Evolutionary conservation across 2,797 vertebrate genomes (phyloP).

Genomic region (Cyclura pinguis): DNA sequence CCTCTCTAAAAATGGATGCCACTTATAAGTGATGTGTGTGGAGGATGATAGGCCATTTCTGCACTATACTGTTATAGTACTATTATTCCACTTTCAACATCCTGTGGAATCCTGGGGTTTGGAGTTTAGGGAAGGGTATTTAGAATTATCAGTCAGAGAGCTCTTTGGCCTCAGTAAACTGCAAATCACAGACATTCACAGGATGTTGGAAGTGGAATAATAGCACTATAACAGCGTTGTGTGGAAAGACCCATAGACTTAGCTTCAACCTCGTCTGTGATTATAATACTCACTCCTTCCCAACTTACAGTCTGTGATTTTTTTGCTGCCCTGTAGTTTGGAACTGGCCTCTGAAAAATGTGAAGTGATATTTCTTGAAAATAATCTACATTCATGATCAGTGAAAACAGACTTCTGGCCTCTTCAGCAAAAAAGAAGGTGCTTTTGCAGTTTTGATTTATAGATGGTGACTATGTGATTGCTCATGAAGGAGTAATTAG

Average conservation of each 20-base stretch:
- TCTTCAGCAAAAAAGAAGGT: neutral
- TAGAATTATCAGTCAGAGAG: too few relatives aligned
- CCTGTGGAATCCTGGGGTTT: too few relatives aligned
- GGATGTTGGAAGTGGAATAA: too few relatives aligned
- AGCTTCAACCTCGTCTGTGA: neutral
- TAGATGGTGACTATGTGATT: neutral
- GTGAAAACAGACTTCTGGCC: neutral
- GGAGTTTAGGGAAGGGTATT: too few relatives aligned
- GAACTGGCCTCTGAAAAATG: neutral
- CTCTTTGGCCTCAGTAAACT: too few relatives aligned
- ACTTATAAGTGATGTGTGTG: neutral
- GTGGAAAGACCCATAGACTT: neutral
- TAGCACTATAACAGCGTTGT: too few relatives aligned
- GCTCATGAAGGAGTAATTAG: slow-evolving; percentile 3
- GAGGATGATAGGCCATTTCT: neutral
- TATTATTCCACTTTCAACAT: too few relatives aligned
- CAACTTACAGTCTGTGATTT: neutral
- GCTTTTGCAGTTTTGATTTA: neutral
- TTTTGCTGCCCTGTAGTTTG: neutral
- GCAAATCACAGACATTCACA: too few relatives aligned
- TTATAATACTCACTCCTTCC: neutral
- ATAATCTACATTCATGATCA: neutral
- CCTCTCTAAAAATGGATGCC: neutral
- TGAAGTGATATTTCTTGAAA: slow-evolving; percentile 4
- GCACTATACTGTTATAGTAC: too few relatives aligned